Evolutionary conservation across 2,888 invertebrate genomes (phyloP), one percentile per base, ranked within the genome.

Genomic region (Hydrotaea diabolus): DNA sequence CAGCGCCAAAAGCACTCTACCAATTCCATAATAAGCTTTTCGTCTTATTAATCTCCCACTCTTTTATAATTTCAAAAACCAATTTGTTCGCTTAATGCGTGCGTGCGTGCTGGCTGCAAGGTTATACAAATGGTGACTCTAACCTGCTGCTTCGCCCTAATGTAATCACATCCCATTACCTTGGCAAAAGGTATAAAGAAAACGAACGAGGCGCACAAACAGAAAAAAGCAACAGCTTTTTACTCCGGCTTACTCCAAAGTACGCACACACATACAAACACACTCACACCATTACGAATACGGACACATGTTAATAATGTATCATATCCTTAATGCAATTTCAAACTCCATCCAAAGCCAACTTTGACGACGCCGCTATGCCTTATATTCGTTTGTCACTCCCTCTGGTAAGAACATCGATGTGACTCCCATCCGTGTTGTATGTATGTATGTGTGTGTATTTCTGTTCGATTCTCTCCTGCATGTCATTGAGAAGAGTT

Each of bases 301-400:
- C 31, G 31, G 31, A 46, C 31, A 31, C 11, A 62, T 9, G 23
- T 46, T 21, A 64, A 79, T 72, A 21, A 53, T 23, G 39, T 72
- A 72, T 76, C 76, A 59, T 11, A 62, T 71, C 71, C 55, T 55
- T 53, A 62, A 53, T 71, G 71, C 62, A 74, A 26, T 80, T 74
- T 36, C 4, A 49, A 73, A 49, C 3, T 31, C 3, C 31, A 31
- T 31, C 31, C n/a, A n/a, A n/a, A n/a, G 31, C 2, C 31, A 31
- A 31, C 7, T 2, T 31, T 31, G 31, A 31, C 49, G 39, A 57
- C 53, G 69, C 23, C 55, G 43, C 59, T 72, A n/a, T 43, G 23
- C 19, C 39, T 0, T 5, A 62, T 26, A 8, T 0, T 19, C n/a
- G 62, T 21, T 53, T 15, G 17, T 15, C 55, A 39, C 49, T 19